A percentile compares a stretch with the other conserved stretches of the same genome.
Conservation (phyloP, 2,797 vertebrate genomes). For the Acrossocheilus wenchowensis region DNA sequence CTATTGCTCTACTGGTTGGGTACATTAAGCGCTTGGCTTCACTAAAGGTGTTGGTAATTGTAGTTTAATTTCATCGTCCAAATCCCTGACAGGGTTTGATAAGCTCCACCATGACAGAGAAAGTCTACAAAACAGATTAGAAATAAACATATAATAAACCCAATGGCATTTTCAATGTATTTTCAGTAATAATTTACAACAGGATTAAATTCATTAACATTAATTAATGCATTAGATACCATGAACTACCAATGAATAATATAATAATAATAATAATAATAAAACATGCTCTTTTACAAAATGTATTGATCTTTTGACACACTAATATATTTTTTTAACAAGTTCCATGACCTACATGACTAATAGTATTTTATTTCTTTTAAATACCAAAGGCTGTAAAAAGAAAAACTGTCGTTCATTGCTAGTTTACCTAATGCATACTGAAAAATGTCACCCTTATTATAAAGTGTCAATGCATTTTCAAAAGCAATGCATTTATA, state of each 20-base stretch:
- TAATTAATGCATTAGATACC: background rate
- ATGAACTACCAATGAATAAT: background rate
- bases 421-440: background rate
- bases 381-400: background rate
- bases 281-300: no score
- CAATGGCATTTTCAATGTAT: background rate
- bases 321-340: background rate
- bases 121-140: background rate
- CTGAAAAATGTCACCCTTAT: background rate
- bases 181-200: background rate
- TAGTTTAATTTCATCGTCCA: background rate
- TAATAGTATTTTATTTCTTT: background rate
- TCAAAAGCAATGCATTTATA: background rate
- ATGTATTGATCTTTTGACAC: background rate
- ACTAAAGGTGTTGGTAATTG: background rate
- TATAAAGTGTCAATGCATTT: background rate
- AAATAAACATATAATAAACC: background rate
- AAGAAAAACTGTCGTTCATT: background rate
- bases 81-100: background rate
- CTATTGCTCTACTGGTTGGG: slow-evolving; percentile 15
- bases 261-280: background rate
- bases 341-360: background rate
- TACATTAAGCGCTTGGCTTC: background rate
- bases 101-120: background rate
- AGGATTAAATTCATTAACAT: background rate